Evolutionary conservation across 92 coral and sea anemone species (phyloP).

Genomic region (Phenganax marumi): DNA sequence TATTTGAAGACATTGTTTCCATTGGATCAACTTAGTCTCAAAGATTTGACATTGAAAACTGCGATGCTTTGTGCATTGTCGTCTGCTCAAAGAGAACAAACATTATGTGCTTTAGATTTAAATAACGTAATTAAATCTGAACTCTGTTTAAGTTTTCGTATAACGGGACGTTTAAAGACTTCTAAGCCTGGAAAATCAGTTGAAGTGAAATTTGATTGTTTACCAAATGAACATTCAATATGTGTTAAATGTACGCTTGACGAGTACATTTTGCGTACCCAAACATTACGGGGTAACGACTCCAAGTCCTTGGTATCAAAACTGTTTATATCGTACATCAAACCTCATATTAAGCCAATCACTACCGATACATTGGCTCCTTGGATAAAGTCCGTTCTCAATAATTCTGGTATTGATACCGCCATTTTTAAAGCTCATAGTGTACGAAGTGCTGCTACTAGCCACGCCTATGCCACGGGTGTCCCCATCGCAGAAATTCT

Average conservation of each 20-base stretch:
- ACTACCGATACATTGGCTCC: slow-evolving; percentile 44
- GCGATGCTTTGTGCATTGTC: slow-evolving; percentile 57
- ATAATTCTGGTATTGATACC: slow-evolving; percentile 43
- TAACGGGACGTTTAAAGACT: slow-evolving; percentile 40
- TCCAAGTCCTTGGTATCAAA: slow-evolving; percentile 32
- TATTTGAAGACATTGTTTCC: slow-evolving; percentile 55
- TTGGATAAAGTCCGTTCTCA: slow-evolving; percentile 52
- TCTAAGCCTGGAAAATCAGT: slow-evolving; percentile 57
- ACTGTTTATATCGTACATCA: slow-evolving; percentile 54
- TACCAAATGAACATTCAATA: slow-evolving; percentile 33
- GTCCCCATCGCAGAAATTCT: slow-evolving; percentile 48
- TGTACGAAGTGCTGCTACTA: slow-evolving; percentile 53
- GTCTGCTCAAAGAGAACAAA: slow-evolving; percentile 55
- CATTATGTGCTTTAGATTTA: slow-evolving; percentile 47
- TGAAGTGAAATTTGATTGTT: slow-evolving; percentile 46
- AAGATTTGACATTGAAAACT: slow-evolving; percentile 55
- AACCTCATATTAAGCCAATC: slow-evolving; percentile 53
- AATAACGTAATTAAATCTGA: neutral
- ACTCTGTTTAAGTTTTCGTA: neutral
- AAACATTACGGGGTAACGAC: slow-evolving; percentile 19
- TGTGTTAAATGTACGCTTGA: slow-evolving; percentile 42
- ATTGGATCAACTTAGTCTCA: slow-evolving; percentile 54
- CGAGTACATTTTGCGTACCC: slow-evolving; percentile 54
- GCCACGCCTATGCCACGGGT: slow-evolving; percentile 39
- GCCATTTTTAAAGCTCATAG: slow-evolving; percentile 53